These are phyloP conservation scores for Quadroppia sp. DNA, from an alignment of 2,888 invertebrate species.

Conservation along the genomic window DNA sequence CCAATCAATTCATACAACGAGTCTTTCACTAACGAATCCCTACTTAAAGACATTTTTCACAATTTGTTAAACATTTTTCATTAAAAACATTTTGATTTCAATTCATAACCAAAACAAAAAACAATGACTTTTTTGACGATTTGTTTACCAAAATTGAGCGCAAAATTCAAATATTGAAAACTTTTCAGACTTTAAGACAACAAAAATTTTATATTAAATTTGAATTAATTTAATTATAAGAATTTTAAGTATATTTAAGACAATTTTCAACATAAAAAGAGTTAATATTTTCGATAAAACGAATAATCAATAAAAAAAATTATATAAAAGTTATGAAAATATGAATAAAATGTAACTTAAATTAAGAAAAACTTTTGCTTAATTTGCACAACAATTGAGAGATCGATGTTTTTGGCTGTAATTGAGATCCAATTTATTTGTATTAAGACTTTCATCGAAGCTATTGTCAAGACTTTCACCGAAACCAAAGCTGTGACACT, in stretches of 20 bases:
- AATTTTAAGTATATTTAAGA: too few species aligned
- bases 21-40: background rate
- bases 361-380: background rate
- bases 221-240: too few species aligned
- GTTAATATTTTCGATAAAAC: too few species aligned
- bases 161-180: background rate
- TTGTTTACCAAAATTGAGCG: background rate
- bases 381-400: background rate
- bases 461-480: background rate
- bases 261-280: too few species aligned
- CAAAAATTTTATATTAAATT: too few species aligned
- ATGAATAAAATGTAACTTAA: too few species aligned
- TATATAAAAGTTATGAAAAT: too few species aligned
- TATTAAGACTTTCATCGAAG: background rate
- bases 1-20: constrained; percentile 21
- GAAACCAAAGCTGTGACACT: constrained; percentile 6
- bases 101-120: background rate
- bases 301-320: too few species aligned
- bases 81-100: background rate
- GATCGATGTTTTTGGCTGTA: background rate
- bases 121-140: background rate
- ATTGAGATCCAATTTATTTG: constrained; percentile 10
- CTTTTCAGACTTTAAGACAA: too few species aligned
- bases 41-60: background rate
- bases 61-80: background rate